Percentiles rank a stretch among this genome's conserved stretches.
phyloP scores from a whole-genome alignment of 2,888 invertebrate species.

The Gymnosoma rotundatum region DNA sequence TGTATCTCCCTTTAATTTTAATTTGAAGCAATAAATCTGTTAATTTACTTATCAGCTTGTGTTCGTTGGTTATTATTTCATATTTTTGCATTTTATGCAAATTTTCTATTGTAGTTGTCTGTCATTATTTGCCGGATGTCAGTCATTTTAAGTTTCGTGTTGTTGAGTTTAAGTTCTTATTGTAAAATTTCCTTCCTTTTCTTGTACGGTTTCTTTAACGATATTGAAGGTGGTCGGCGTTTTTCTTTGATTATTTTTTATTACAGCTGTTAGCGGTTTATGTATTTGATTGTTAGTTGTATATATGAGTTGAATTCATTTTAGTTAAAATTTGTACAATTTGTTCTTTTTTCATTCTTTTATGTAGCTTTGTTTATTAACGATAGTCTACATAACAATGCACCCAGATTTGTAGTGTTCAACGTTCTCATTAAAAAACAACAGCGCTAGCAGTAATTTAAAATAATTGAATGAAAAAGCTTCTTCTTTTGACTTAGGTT shows the following conservation, averaged over 20 bases:
- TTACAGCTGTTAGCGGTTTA: constrained; percentile 45
- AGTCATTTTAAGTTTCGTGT: constrained; percentile 61
- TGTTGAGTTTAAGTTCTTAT: background rate
- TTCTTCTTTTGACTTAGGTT: too few relatives aligned
- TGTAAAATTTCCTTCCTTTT: constrained; percentile 30
- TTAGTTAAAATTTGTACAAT: constrained; percentile 3
- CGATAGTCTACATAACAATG: background rate
- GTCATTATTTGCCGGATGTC: constrained; percentile 70
- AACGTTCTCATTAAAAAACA: background rate
- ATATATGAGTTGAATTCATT: constrained; percentile 43
- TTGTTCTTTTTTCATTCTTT: background rate
- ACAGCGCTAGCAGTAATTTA: background rate
- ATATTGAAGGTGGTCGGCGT: constrained; percentile 45
- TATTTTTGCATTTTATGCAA: constrained; percentile 63
- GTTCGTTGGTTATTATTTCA: constrained; percentile 3
- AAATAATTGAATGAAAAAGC: too few relatives aligned
- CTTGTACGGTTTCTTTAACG: constrained; percentile 1
- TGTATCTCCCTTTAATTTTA: background rate
- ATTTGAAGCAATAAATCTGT: constrained; percentile 35
- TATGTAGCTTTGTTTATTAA: background rate
- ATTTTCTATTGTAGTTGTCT: constrained; percentile 66
- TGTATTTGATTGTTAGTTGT: constrained; percentile 32
- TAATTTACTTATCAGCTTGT: constrained; percentile 31
- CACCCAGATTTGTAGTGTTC: background rate
- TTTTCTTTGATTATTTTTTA: constrained; percentile 66